These are phyloP conservation scores for Lithophane socia DNA, from an alignment of 2,888 invertebrate genomes.

Conservation along the genomic window DNA sequence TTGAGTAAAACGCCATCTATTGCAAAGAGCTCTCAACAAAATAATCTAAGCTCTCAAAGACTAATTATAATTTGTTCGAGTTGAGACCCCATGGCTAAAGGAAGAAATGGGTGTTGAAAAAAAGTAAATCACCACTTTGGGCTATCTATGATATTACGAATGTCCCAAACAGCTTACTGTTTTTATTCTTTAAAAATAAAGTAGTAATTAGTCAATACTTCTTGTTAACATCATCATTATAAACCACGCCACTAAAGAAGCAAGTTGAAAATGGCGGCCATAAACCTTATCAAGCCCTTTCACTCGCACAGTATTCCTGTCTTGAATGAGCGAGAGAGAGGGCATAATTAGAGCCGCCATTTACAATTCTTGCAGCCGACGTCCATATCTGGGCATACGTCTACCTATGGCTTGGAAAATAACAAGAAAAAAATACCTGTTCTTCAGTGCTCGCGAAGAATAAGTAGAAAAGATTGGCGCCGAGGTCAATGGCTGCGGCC, in stretches of 20 bases:
- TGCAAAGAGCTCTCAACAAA: too few relatives aligned
- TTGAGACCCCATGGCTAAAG: too few relatives aligned
- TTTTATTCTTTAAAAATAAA: too few relatives aligned
- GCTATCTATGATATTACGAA: not conserved
- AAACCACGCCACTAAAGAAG: not conserved
- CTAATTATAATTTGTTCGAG: too few relatives aligned
- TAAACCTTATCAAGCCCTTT: not conserved
- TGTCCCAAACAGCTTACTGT: not conserved
- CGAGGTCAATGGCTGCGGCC: constrained; percentile 94
- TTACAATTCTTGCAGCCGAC: too few relatives aligned
- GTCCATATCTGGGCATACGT: too few relatives aligned
- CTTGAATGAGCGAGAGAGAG: not conserved
- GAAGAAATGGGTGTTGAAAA: too few relatives aligned
- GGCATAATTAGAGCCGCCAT: not conserved
- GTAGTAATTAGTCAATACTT: not conserved
- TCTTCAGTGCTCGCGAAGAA: constrained; percentile 95
- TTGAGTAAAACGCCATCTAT: too few relatives aligned
- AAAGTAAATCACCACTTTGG: not conserved
- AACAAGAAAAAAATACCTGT: constrained; percentile 83
- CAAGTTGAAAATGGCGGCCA: not conserved
- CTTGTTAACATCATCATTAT: not conserved
- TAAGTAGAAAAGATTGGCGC: constrained; percentile 94
- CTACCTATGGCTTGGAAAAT: not conserved
- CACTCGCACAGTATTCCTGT: not conserved
- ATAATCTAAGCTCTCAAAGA: too few relatives aligned